Conservation (phyloP, 2,797 vertebrate species). For the Muraenolepis orangiensis region DNA sequence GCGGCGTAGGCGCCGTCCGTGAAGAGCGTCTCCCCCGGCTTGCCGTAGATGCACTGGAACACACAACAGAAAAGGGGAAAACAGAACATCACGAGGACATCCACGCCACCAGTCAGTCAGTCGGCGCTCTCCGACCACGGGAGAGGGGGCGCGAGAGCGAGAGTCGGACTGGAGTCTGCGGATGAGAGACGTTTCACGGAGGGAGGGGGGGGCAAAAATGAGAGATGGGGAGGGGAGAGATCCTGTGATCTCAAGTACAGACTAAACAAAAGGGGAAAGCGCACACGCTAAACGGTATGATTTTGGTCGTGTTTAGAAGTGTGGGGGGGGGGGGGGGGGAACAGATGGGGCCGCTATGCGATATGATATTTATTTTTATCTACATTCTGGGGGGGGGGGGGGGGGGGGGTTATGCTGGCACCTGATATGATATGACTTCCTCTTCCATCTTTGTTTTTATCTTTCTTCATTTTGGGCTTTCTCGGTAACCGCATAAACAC, state of each 20-base stretch:
- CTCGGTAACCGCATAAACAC: neutral
- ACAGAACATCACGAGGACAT: neutral
- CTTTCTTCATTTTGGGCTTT: neutral
- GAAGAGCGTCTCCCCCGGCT: slow-evolving; percentile 84
- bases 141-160: too few species aligned
- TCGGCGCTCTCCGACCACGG: too few species aligned
- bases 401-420: neutral
- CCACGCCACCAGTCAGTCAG: neutral
- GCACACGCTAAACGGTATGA: neutral
- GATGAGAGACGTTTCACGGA: too few species aligned
- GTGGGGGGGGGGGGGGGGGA: too few species aligned
- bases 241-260: neutral
- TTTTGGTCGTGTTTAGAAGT: neutral
- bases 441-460: neutral
- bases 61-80: slow-evolving; percentile 14
- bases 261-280: neutral
- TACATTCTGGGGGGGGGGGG: neutral
- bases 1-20: slow-evolving; percentile 78
- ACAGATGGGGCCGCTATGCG: too few species aligned
- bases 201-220: neutral
- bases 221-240: too few species aligned
- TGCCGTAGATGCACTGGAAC: slow-evolving; percentile 93
- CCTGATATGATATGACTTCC: neutral
- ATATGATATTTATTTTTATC: neutral
- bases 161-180: too few species aligned